These are phyloP conservation scores for Myiozetetes cayanensis DNA, from an alignment of 2,113 vertebrate genomes.

Conservation along the genomic window DNA sequence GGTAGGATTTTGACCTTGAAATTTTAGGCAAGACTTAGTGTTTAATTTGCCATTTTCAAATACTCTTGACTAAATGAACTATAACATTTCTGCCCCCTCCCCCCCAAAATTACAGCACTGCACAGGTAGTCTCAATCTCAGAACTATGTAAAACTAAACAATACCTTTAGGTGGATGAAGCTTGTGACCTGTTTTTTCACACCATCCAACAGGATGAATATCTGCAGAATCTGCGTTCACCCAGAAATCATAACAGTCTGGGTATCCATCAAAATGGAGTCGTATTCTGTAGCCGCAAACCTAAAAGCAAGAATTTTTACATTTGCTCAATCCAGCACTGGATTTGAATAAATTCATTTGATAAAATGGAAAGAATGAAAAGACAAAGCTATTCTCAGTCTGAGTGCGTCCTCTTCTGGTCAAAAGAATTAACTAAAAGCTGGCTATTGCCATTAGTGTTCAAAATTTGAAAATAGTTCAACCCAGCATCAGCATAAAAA, in stretches of 20 bases:
- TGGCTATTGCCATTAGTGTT: not conserved
- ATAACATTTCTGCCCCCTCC: not conserved
- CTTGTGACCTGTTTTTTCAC: slow-evolving; percentile 86
- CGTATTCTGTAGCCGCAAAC: slow-evolving; percentile 84
- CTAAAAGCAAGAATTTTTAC: slow-evolving; percentile 58
- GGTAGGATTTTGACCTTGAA: not conserved
- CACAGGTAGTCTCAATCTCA: not conserved
- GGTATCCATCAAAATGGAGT: slow-evolving; percentile 84
- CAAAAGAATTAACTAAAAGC: not conserved
- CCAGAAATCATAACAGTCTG: slow-evolving; percentile 88
- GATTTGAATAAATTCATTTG: not conserved
- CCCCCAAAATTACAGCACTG: not conserved
- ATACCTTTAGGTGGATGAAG: slow-evolving; percentile 85
- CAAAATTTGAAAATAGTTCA: not conserved
- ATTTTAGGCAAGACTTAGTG: not conserved
- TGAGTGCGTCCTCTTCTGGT: not conserved
- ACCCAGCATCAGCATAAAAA: not conserved
- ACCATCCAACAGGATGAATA: slow-evolving; percentile 86
- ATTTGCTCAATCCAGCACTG: not conserved
- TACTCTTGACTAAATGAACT: not conserved
- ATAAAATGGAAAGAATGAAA: not conserved
- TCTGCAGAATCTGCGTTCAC: slow-evolving; percentile 84
- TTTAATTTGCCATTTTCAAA: not conserved
- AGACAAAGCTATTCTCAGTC: not conserved
- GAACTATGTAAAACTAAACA: not conserved